These are phyloP conservation scores for Hyalella azteca DNA, from an alignment of 2,888 invertebrate genomes.

Conservation along the genomic window DNA sequence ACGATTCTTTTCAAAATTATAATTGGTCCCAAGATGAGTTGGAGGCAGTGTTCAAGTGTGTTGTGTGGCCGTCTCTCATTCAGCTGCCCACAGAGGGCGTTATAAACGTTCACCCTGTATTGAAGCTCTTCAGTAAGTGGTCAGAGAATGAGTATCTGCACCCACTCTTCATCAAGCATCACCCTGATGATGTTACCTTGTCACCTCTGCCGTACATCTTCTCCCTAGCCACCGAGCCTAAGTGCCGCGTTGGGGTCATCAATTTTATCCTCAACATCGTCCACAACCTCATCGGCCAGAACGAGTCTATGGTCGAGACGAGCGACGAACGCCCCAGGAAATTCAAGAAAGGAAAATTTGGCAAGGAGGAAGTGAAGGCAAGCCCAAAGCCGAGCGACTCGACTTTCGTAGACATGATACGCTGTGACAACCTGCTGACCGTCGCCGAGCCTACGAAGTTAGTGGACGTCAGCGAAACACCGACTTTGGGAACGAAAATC, in stretches of 20 bases:
- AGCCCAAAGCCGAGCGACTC: background rate
- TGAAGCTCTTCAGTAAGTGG: conserved; percentile 82
- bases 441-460: background rate
- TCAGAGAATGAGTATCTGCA: conserved; percentile 77
- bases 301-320: background rate
- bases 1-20: conserved; percentile 79
- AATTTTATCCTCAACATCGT: conserved; percentile 76
- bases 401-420: background rate
- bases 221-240: conserved; percentile 73
- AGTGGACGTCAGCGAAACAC: background rate
- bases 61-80: conserved; percentile 80
- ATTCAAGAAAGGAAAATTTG: background rate
- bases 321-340: conserved; percentile 4
- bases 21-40: conserved; percentile 75
- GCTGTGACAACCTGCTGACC: background rate
- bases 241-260: conserved; percentile 72
- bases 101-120: conserved; percentile 79
- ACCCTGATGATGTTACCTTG: conserved; percentile 63
- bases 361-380: background rate
- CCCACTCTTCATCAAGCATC: conserved; percentile 71
- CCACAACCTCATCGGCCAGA: conserved; percentile 69
- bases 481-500: conserved; percentile 42
- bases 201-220: conserved; percentile 74
- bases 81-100: conserved; percentile 81
- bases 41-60: conserved; percentile 75